Conservation (phyloP, 2,113 vertebrate genomes). For the Saccopteryx bilineata region DNA sequence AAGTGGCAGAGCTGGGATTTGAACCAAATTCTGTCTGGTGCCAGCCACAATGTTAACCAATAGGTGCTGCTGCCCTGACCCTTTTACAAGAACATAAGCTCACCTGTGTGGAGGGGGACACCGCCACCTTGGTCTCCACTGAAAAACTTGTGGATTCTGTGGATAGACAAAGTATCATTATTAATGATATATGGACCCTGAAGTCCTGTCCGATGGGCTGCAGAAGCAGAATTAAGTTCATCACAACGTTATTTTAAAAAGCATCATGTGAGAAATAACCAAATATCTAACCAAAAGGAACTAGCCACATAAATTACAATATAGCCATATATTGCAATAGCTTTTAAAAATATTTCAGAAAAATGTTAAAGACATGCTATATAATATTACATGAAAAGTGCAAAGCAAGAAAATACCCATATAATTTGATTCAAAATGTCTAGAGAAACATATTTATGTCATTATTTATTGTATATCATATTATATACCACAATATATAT, state of each 20-base stretch:
- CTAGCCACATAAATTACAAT: neutral
- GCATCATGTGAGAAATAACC: neutral
- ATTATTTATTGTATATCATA: neutral
- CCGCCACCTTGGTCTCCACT: rapidly evolving
- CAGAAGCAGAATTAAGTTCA: neutral
- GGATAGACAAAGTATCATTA: neutral
- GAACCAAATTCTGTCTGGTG: neutral
- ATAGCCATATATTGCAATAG: neutral
- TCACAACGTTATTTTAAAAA: neutral
- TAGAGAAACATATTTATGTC: neutral
- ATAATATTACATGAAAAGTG: neutral
- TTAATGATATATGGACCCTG: neutral
- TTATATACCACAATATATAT: too few species aligned
- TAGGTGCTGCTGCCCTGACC: neutral
- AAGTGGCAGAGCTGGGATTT: neutral
- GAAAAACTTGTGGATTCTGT: slow-evolving; percentile 44
- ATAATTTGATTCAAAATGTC: neutral
- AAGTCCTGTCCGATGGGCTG: neutral
- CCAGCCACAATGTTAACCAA: too few species aligned
- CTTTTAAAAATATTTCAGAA: neutral
- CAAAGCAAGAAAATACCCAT: neutral
- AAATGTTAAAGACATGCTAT: neutral
- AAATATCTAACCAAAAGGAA: neutral
- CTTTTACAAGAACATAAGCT: neutral
- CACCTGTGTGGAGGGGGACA: slow-evolving; percentile 2